phyloP scores from a whole-genome alignment of 2,113 vertebrate species.

The Bos taurus region DNA sequence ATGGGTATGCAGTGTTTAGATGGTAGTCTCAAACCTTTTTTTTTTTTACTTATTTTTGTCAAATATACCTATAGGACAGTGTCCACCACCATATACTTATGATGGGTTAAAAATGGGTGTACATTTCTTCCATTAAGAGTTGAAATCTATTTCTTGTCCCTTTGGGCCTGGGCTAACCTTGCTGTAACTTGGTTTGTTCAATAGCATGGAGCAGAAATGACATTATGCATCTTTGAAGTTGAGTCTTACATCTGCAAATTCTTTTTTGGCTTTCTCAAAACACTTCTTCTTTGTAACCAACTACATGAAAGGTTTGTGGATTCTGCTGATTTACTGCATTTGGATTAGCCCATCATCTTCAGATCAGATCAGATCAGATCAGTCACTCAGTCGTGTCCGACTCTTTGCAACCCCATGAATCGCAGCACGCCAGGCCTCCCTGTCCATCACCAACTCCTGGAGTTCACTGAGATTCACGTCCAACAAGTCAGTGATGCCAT shows the following conservation, averaged over 20 bases:
- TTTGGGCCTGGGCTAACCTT: not conserved
- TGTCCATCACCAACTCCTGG: too few species aligned
- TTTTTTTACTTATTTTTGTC: not conserved
- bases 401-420: too few species aligned
- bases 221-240: not conserved
- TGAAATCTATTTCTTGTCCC: not conserved
- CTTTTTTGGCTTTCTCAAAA: not conserved
- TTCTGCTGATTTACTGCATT: not conserved
- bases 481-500: too few species aligned
- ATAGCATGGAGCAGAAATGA: not conserved
- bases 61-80: not conserved
- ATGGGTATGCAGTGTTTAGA: not conserved
- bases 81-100: rapidly evolving
- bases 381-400: too few species aligned
- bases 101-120: not conserved
- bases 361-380: too few species aligned
- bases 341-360: not conserved
- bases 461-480: too few species aligned
- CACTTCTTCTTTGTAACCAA: not conserved
- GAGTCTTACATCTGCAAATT: not conserved
- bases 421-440: too few species aligned
- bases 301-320: not conserved
- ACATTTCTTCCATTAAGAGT: not conserved
- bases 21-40: not conserved
- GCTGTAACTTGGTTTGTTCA: not conserved